phyloP scores from a whole-genome alignment of 2,888 invertebrate species.

The Hylaea fasciaria region DNA sequence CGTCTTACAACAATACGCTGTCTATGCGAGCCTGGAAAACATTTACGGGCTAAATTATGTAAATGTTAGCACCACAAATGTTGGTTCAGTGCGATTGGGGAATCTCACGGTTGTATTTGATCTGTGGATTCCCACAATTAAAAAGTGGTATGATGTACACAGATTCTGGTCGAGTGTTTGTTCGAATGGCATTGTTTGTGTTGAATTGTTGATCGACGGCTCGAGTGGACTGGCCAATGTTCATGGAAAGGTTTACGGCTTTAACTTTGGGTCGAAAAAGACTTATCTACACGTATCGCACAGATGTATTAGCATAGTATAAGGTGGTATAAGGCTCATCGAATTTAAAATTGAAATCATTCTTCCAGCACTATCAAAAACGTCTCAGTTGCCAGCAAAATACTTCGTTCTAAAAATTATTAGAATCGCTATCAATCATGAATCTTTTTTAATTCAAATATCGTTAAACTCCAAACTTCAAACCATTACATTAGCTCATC shows the following conservation, averaged over 20 bases:
- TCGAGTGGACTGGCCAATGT: background rate
- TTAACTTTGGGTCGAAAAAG: too few relatives aligned
- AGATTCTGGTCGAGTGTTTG: conserved; percentile 25
- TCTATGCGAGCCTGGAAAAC: conserved; percentile 60
- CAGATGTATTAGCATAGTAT: too few relatives aligned
- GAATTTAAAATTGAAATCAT: too few relatives aligned
- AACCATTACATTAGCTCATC: too few relatives aligned
- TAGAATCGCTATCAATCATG: too few relatives aligned
- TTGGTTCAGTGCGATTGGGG: conserved; percentile 62
- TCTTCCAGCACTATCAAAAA: too few relatives aligned
- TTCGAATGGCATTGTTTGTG: conserved; percentile 20
- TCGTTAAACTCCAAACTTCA: too few relatives aligned
- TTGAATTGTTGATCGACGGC: conserved; percentile 23
- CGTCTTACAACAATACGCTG: conserved; percentile 51
- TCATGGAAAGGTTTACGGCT: background rate
- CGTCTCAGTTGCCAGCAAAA: too few relatives aligned
- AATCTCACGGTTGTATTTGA: conserved; percentile 50
- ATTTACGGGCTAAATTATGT: conserved; percentile 64
- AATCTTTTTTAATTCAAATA: too few relatives aligned
- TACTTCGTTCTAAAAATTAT: too few relatives aligned
- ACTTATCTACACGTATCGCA: too few relatives aligned
- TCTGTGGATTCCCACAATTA: conserved; percentile 47
- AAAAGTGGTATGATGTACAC: conserved; percentile 44
- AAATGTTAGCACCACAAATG: conserved; percentile 65
- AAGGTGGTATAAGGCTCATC: too few relatives aligned